These are phyloP conservation scores for Zhuqinia jingwanae DNA, from an alignment of 2,888 invertebrate genomes.

Conservation along the genomic window DNA sequence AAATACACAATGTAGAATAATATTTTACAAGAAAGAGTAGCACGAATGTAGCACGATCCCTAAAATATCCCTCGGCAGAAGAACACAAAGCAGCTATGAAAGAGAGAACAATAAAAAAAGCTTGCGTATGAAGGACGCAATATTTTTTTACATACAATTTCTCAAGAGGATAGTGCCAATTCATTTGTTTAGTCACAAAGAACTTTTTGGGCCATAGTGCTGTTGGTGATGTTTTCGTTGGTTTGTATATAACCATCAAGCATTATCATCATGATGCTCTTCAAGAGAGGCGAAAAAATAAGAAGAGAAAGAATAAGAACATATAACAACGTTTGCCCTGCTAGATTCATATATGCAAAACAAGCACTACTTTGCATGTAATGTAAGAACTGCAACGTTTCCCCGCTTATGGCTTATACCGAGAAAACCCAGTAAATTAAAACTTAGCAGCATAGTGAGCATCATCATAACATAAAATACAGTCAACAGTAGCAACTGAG, in stretches of 20 bases:
- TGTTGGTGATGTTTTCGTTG: neutral
- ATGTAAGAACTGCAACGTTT: too few species aligned
- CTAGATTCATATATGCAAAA: too few species aligned
- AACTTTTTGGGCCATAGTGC: neutral
- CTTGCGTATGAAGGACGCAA: conserved; percentile 7
- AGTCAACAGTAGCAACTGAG: neutral
- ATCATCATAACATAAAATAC: neutral
- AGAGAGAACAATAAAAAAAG: conserved; percentile 3
- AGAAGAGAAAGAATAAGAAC: conserved; percentile 1
- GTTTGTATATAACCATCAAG: neutral
- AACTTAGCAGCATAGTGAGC: neutral
- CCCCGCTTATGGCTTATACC: neutral
- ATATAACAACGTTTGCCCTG: conserved; percentile 22
- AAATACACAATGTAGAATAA: neutral
- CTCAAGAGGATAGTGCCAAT: conserved; percentile 51
- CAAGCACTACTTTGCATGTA: neutral
- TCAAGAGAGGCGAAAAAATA: neutral
- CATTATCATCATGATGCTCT: neutral
- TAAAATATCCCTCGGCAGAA: neutral
- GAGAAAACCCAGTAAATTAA: conserved; percentile 25
- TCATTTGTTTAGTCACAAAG: conserved; percentile 44
- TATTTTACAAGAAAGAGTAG: neutral
- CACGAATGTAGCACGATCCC: neutral
- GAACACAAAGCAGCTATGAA: neutral
- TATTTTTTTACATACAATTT: conserved; percentile 18